These are phyloP conservation scores for Tetrapedia diversipes DNA, from an alignment of 2,888 invertebrate genomes.

Conservation along the genomic window DNA sequence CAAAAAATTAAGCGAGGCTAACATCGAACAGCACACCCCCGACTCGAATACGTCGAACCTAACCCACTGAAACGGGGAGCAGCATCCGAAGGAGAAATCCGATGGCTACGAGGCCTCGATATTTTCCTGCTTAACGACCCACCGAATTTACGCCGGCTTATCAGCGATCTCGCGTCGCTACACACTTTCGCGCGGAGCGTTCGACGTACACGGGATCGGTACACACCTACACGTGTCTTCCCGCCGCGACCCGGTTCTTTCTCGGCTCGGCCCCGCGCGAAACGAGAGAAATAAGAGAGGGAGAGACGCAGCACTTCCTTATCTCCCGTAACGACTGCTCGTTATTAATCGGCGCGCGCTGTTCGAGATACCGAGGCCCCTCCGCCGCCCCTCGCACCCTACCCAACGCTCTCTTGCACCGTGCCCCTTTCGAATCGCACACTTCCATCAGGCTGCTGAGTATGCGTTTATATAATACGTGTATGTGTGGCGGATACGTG, in stretches of 20 bases:
- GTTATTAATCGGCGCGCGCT: constrained; percentile 79
- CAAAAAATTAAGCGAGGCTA: too few relatives aligned
- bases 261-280: constrained; percentile 39
- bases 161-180: constrained; percentile 35
- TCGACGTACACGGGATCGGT: constrained; percentile 23
- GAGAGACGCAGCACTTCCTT: constrained; percentile 72
- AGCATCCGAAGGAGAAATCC: neutral
- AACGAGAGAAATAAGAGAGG: constrained; percentile 63
- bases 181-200: constrained; percentile 5
- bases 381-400: constrained; percentile 3
- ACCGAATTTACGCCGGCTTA: constrained; percentile 48
- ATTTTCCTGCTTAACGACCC: constrained; percentile 43
- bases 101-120: neutral
- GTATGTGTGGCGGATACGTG: neutral
- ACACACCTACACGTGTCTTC: constrained; percentile 46
- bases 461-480: neutral
- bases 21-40: too few relatives aligned
- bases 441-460: constrained; percentile 19
- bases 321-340: constrained; percentile 80
- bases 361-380: constrained; percentile 68
- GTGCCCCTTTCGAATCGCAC: constrained; percentile 16
- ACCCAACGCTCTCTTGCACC: constrained; percentile 17
- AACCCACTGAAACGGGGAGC: too few relatives aligned
- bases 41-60: too few relatives aligned
- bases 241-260: constrained; percentile 53